phyloP scores from a whole-genome alignment of 2,888 invertebrate species.

The Agelastica alni region DNA sequence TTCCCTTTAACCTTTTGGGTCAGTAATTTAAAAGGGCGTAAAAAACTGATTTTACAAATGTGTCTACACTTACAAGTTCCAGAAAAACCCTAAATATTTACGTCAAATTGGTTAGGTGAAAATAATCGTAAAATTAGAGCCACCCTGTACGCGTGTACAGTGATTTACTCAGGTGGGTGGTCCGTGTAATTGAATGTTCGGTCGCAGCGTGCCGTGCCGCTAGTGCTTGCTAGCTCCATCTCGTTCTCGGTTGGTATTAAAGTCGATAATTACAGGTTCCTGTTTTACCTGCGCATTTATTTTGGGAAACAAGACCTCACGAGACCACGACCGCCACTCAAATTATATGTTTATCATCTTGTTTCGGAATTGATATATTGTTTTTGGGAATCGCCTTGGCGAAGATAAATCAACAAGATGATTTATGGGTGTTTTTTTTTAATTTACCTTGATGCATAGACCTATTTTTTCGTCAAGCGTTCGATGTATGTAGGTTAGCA shows the following conservation, averaged over 20 bases:
- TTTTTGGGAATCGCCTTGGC: constrained; percentile 28
- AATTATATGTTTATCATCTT: constrained; percentile 46
- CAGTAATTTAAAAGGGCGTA: too few relatives aligned
- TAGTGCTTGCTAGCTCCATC: constrained; percentile 7
- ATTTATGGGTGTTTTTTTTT: constrained; percentile 25
- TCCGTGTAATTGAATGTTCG: constrained; percentile 54
- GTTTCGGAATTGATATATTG: constrained; percentile 46
- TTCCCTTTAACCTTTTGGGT: too few relatives aligned
- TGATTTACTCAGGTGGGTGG: constrained; percentile 55
- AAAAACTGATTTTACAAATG: neutral
- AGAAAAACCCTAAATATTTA: neutral
- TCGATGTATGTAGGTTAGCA: too few relatives aligned
- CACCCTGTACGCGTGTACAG: constrained; percentile 38
- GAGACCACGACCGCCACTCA: constrained; percentile 33
- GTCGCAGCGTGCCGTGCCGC: constrained; percentile 44
- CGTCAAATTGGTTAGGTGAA: too few relatives aligned
- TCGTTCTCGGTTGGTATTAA: constrained; percentile 44
- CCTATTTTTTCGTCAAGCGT: too few relatives aligned
- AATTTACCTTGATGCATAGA: too few relatives aligned
- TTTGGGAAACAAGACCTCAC: constrained; percentile 44
- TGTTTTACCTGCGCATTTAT: constrained; percentile 48
- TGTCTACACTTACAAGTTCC: neutral
- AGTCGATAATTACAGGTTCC: constrained; percentile 53
- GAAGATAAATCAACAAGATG: constrained; percentile 24
- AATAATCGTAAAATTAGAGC: neutral